A percentile compares a stretch with the other conserved stretches of the same genome.
These are phyloP conservation scores for Pegea sp. DNA, from an alignment of 23 tunicate species.

Conservation along the genomic window DNA sequence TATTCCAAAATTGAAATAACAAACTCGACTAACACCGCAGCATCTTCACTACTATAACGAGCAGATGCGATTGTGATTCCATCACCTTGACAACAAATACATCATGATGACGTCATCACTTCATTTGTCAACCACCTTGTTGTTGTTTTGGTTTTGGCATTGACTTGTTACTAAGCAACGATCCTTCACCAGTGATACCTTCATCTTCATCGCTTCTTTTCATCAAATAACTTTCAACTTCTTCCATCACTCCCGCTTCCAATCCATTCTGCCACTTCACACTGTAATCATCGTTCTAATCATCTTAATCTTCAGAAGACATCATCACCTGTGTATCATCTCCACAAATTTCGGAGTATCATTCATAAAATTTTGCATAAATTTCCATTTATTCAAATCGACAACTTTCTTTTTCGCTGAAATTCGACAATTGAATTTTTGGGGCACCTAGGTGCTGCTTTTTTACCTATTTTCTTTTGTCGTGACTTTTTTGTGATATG, in stretches of 20 bases:
- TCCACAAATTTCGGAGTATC: constrained; percentile 88
- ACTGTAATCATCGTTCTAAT: constrained; percentile 13
- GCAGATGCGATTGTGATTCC: constrained; percentile 95
- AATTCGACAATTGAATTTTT: neutral
- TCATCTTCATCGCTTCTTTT: constrained; percentile 76
- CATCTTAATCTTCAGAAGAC: too few relatives aligned
- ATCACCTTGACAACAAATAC: constrained; percentile 8
- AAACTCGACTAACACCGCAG: constrained; percentile 79
- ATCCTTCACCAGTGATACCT: constrained; percentile 97
- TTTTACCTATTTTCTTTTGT: too few relatives aligned
- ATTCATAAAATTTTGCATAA: constrained; percentile 92
- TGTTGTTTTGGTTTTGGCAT: too few relatives aligned
- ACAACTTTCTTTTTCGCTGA: constrained; percentile 6
- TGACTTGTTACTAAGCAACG: constrained; percentile 29
- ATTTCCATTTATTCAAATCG: constrained; percentile 69
- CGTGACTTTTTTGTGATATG: too few relatives aligned
- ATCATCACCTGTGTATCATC: constrained; percentile 56
- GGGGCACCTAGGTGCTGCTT: too few relatives aligned
- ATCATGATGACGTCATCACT: neutral
- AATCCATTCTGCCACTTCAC: constrained; percentile 86
- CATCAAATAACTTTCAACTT: constrained; percentile 45
- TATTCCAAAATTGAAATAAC: constrained; percentile 77
- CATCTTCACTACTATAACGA: constrained; percentile 88
- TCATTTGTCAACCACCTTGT: too few relatives aligned
- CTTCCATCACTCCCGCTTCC: constrained; percentile 17